phyloP scores from a whole-genome alignment of 2,113 vertebrate genomes.

The Dicentrarchus labrax region DNA sequence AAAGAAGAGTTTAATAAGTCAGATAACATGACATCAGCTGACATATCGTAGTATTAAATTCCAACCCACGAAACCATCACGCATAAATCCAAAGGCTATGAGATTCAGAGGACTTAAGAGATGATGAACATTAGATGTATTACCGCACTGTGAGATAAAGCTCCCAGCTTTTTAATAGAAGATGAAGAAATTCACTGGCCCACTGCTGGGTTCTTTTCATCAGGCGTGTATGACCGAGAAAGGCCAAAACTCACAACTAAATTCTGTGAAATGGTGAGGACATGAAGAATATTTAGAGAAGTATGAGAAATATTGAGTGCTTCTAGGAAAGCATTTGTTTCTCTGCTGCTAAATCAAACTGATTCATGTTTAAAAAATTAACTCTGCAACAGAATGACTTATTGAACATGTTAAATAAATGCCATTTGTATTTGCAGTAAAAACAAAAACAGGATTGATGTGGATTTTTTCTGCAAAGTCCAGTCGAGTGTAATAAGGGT shows the following conservation, averaged over 20 bases:
- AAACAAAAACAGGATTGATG: not conserved
- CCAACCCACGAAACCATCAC: conserved; percentile 39
- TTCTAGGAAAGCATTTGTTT: not conserved
- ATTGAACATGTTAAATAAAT: not conserved
- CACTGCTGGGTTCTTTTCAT: conserved; percentile 21
- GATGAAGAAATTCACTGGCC: not conserved
- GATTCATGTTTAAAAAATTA: not conserved
- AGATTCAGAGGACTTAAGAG: conserved; percentile 43
- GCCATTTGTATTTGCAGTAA: not conserved
- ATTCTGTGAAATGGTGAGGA: not conserved
- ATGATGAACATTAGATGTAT: conserved; percentile 48
- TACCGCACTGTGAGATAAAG: conserved; percentile 20
- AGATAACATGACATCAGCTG: conserved; percentile 60
- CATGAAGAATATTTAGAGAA: not conserved
- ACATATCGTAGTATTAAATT: conserved; percentile 63
- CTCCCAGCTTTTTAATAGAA: not conserved
- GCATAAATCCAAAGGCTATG: conserved; percentile 54
- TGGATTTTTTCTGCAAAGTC: not conserved
- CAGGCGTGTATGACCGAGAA: not conserved
- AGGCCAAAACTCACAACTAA: not conserved
- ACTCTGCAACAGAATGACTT: not conserved
- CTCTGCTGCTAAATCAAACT: not conserved
- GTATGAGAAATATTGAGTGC: not conserved
- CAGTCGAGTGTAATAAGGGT: conserved; percentile 62
- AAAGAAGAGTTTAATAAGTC: conserved; percentile 52